Conservation (phyloP, 2,113 vertebrate genomes). For the Macaca fascicularis region T2T-MFA8v1.1 NC_088380.1:168055501-168056000, state of each 20-base stretch:
- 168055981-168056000: not conserved
- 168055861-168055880: not conserved
- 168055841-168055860: not conserved
- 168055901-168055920: not conserved
- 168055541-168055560: not conserved
- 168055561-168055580: not conserved
- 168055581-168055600: not conserved
- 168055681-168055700: not conserved
- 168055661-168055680: not conserved
- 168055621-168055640: not conserved
- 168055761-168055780: not conserved
- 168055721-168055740: not conserved
- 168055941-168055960: not conserved
- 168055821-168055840: not conserved
- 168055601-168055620: not conserved
- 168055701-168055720: not conserved
- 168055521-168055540: not conserved
- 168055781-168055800: not conserved
- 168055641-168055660: not conserved
- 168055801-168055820: not conserved
- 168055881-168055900: not conserved
- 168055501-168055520: not conserved
- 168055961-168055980: not conserved
- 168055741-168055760: not conserved
- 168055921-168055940: not conserved